Base-by-base conservation (phyloP, 2,797 vertebrate species). In the Myripristis jacobus region DNA sequence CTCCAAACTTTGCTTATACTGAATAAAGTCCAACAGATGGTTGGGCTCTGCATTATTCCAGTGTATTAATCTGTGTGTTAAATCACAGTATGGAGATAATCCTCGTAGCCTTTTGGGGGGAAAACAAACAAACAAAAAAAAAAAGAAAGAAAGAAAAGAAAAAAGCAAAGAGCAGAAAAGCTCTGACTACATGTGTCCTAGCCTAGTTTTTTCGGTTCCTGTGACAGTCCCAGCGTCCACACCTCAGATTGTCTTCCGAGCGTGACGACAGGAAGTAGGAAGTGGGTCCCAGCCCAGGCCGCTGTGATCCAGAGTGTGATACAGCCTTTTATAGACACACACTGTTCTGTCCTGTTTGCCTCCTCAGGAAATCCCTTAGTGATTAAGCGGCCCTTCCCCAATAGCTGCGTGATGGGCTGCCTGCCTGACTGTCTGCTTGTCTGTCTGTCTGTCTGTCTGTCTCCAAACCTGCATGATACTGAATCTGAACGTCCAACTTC, bases 361-460 rank as follows among this genome's bases (percentile, higher is more conserved):
- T 2, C 38, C 66, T 61, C 78, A 84, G 87, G 83, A 91, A 89
- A 86, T 79, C 73, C 82, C 81, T 61, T 43, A 1, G 25, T 72
- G 75, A 88, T 75, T 79, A 83, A 73, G 19, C 6, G 58, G 67
- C 31, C 62, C 61, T 73, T 82, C 83, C 81, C 61, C 75, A 54
- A 24, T 0, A 18, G 56, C 61, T 38, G 68, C 2, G 18, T 57
- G 66, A 62, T 66, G 60, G 66, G 48, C 70, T 50, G 78, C 27
- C 70, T 24, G 70, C 43, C 77, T 38, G 53, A 8, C n/a, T n/a
- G n/a, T n/a, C n/a, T n/a, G n/a, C n/a, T n/a, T n/a, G n/a, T n/a
- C n/a, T n/a, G n/a, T n/a, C 24, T 52, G 8, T n/a, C 24, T 52
- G 8, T 27, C 21, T 24, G 50, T 52, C 19, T 38, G 48, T 24